A percentile compares a stretch with the other conserved stretches of the same genome.
phyloP scores from a whole-genome alignment of 2,797 vertebrate species.

The Malurus splendens region DNA sequence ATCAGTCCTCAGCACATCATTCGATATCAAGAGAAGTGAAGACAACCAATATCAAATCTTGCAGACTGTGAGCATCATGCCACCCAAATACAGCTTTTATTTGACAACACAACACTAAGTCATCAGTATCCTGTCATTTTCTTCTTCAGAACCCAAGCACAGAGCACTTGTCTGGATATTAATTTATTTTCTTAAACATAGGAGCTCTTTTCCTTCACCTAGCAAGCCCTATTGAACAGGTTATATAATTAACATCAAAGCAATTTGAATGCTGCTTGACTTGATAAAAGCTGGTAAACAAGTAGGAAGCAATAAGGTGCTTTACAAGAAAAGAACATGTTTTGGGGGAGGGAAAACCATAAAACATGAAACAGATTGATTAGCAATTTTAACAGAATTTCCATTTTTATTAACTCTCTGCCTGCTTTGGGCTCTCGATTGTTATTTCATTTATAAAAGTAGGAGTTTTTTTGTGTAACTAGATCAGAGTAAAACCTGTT shows the following conservation, averaged over 20 bases:
- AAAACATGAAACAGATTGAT: conserved; percentile 31
- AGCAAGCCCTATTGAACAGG: conserved; percentile 21
- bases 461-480: background rate
- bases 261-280: conserved; percentile 44
- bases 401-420: conserved; percentile 20
- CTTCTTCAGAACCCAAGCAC: background rate
- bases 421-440: background rate
- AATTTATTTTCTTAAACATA: conserved; percentile 37
- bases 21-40: background rate
- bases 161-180: background rate
- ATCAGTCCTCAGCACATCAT: background rate
- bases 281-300: conserved; percentile 44
- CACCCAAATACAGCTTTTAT: background rate
- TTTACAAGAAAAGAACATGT: conserved; percentile 44
- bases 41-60: background rate
- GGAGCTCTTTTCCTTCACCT: conserved; percentile 23
- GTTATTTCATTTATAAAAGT: background rate
- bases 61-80: background rate
- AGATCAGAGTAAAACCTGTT: background rate
- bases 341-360: conserved; percentile 3
- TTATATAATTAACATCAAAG: conserved; percentile 62
- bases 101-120: conserved; percentile 7
- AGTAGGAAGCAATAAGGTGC: conserved; percentile 32
- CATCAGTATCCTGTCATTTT: background rate
- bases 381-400: conserved; percentile 19